These are phyloP conservation scores for Trissolcus basalis DNA, from an alignment of 1,140 invertebrate genomes.

Conservation along the genomic window DNA sequence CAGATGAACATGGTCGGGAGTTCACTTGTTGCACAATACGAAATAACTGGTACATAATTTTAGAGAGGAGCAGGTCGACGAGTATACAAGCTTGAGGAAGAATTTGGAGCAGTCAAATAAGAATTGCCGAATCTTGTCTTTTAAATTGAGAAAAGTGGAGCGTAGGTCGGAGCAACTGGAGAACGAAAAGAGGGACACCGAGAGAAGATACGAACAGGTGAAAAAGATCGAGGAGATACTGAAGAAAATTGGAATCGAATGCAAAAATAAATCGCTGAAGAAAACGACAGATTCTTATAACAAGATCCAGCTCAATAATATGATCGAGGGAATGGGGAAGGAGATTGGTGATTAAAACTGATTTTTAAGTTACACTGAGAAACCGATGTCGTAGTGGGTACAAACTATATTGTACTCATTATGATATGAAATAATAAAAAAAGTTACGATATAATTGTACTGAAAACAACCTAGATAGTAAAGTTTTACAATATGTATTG, in stretches of 20 bases:
- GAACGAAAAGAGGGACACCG: slow-evolving; percentile 85
- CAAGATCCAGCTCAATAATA: slow-evolving; percentile 84
- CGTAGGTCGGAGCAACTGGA: slow-evolving; percentile 92
- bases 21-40: slow-evolving; percentile 24
- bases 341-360: slow-evolving; percentile 85
- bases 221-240: slow-evolving; percentile 79
- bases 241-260: slow-evolving; percentile 80
- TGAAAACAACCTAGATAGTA: too few relatives aligned
- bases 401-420: too few relatives aligned
- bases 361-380: too few relatives aligned
- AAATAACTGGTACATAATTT: slow-evolving; percentile 61
- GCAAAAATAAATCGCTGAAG: slow-evolving; percentile 81
- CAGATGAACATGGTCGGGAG: neutral
- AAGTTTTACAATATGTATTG: too few relatives aligned
- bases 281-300: slow-evolving; percentile 83
- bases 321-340: slow-evolving; percentile 86
- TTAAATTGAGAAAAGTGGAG: slow-evolving; percentile 97
- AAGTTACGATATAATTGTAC: too few relatives aligned
- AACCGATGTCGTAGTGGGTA: too few relatives aligned
- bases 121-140: slow-evolving; percentile 98
- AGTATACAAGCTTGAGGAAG: slow-evolving; percentile 95
- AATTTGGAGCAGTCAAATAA: slow-evolving; percentile 97
- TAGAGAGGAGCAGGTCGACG: slow-evolving; percentile 97
- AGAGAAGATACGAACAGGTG: slow-evolving; percentile 83
- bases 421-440: too few relatives aligned